Evolutionary conservation across 2,888 invertebrate species (phyloP).

Genomic region (Lordiphosa fenestrarum): DNA sequence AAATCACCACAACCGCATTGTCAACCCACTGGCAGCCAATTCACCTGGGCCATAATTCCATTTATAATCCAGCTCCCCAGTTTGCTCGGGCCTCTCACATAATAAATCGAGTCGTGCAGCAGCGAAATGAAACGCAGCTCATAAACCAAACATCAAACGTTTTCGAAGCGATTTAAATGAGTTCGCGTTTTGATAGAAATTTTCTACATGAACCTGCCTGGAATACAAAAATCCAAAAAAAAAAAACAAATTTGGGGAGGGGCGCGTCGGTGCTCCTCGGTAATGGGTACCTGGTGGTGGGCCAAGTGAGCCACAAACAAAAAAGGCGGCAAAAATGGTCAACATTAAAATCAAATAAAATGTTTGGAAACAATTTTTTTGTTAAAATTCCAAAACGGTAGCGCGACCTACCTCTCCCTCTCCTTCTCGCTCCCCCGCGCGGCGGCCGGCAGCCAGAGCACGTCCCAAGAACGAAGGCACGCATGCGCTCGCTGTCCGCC

Average conservation of each 20-base stretch:
- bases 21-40: no score
- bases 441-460: constrained; percentile 27
- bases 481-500: constrained; percentile 38
- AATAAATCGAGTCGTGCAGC: constrained; percentile 7
- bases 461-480: constrained; percentile 40
- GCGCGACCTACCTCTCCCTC: constrained; percentile 35
- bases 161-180: constrained; percentile 62
- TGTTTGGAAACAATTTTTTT: constrained; percentile 35
- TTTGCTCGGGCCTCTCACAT: background rate
- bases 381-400: constrained; percentile 56
- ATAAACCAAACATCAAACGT: constrained; percentile 67
- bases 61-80: constrained; percentile 15
- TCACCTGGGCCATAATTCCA: background rate
- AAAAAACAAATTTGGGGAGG: constrained; percentile 23
- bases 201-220: constrained; percentile 33
- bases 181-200: constrained; percentile 67
- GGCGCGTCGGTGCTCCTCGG: no score
- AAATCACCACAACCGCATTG: no score
- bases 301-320: constrained; percentile 13
- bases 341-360: constrained; percentile 70
- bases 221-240: constrained; percentile 46
- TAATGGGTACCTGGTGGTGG: background rate
- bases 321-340: constrained; percentile 67
- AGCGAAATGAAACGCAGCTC: constrained; percentile 43
- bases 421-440: background rate